Evolutionary conservation across 2,113 vertebrate genomes (phyloP).

Genomic region (Oncorhynchus kisutch): DNA sequence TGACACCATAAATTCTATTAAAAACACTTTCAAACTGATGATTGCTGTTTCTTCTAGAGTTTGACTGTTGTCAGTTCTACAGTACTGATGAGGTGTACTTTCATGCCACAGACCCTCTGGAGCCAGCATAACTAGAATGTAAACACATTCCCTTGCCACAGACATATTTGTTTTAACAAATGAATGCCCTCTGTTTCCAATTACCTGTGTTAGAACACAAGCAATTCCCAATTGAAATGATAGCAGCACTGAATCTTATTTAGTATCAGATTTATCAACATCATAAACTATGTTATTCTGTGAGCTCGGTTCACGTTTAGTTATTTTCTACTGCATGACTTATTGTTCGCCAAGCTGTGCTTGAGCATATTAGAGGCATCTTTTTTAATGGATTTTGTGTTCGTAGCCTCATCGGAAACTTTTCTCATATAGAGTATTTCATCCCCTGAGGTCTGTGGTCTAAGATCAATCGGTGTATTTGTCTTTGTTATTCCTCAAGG

Average conservation of each 20-base stretch:
- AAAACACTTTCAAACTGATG: constrained; percentile 8
- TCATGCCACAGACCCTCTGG: constrained; percentile 55
- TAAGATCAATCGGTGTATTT: constrained; percentile 61
- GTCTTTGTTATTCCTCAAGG: constrained; percentile 63
- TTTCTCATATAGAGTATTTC: constrained; percentile 16
- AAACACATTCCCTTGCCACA: constrained; percentile 58
- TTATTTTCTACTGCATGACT: constrained; percentile 9
- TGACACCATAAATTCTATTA: constrained; percentile 26
- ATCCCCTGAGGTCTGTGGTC: constrained; percentile 56
- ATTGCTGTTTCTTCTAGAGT: neutral
- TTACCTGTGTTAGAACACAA: constrained; percentile 52
- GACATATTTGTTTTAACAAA: constrained; percentile 59
- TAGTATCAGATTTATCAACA: constrained; percentile 30
- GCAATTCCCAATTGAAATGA: constrained; percentile 43
- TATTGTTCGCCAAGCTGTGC: constrained; percentile 46
- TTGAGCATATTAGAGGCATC: constrained; percentile 54
- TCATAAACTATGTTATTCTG: constrained; percentile 36
- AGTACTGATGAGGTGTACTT: constrained; percentile 52
- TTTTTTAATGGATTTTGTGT: neutral
- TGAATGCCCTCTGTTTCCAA: constrained; percentile 60
- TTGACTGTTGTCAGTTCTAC: constrained; percentile 36
- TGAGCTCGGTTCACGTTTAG: constrained; percentile 22
- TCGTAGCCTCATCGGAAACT: constrained; percentile 38
- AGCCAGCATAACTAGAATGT: constrained; percentile 62
- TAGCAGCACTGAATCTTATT: constrained; percentile 19